These are phyloP conservation scores for Nanger granti DNA, from an alignment of 2,113 vertebrate genomes.

Conservation along the genomic window DNA sequence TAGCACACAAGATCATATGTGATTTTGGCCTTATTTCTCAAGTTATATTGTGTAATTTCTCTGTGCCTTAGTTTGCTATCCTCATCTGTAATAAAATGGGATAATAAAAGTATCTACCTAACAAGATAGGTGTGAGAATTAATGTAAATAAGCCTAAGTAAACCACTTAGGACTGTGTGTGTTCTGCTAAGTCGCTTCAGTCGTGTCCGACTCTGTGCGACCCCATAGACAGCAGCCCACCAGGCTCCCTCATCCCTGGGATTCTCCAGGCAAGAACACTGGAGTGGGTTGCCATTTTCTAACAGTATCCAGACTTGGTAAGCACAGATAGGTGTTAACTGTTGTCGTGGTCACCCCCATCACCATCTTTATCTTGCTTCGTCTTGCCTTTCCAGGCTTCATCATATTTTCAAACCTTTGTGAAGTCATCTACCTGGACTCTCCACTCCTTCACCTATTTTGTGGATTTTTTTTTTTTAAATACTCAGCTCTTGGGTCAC, in stretches of 20 bases:
- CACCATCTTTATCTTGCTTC: no score
- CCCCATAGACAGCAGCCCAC: no score
- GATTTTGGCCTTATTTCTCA: neutral
- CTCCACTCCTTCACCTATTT: neutral
- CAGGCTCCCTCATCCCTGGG: no score
- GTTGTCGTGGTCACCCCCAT: neutral
- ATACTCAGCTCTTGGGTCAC: neutral
- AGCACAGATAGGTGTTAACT: neutral
- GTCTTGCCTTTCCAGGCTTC: neutral
- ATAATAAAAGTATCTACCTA: neutral
- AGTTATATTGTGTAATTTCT: neutral
- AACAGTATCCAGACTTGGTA: neutral
- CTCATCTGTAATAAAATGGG: slow-evolving; percentile 19
- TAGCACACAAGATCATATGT: neutral
- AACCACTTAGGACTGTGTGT: no score
- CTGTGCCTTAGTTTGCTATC: neutral
- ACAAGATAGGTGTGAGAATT: neutral
- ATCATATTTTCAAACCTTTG: neutral
- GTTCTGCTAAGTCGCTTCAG: no score
- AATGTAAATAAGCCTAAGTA: neutral
- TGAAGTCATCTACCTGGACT: neutral
- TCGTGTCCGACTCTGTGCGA: no score
- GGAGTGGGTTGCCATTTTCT: neutral
- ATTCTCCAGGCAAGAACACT: no score
- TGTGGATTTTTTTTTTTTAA: neutral